phyloP scores from a whole-genome alignment of 2,888 invertebrate species.

The Hirtodrosophila duncani region DNA sequence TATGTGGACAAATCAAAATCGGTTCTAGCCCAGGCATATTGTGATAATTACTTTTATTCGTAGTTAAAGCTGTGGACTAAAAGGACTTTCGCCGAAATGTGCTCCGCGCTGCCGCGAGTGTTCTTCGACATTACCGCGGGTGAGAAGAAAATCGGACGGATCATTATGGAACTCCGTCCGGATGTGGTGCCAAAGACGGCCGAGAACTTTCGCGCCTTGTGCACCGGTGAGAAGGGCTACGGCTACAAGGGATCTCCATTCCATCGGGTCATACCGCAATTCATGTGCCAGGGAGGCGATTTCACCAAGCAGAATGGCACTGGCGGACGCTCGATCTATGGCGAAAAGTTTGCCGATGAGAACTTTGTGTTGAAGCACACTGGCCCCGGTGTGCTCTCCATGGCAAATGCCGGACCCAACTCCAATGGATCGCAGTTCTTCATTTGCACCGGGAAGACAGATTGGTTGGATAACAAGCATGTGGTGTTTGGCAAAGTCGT shows the following conservation, averaged over 20 bases:
- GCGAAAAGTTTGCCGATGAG: constrained; percentile 95
- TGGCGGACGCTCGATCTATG: constrained; percentile 97
- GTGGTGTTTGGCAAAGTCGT: constrained; percentile 93
- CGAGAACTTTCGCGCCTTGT: constrained; percentile 97
- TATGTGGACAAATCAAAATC: too few species aligned
- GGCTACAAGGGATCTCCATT: constrained; percentile 95
- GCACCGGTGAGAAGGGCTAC: constrained; percentile 95
- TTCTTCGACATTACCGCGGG: constrained; percentile 44
- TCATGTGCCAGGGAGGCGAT: constrained; percentile 98
- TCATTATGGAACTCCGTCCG: constrained; percentile 83
- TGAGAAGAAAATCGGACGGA: constrained; percentile 30
- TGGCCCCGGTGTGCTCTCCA: constrained; percentile 93
- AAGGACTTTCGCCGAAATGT: too few species aligned
- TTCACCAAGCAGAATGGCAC: constrained; percentile 96
- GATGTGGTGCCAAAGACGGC: constrained; percentile 96
- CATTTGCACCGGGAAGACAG: constrained; percentile 92
- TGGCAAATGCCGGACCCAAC: constrained; percentile 97
- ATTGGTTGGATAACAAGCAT: constrained; percentile 82
- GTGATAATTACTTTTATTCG: too few species aligned
- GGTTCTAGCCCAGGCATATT: too few species aligned
- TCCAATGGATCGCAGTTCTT: constrained; percentile 99
- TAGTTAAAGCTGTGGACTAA: too few species aligned
- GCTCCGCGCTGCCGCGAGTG: constrained; percentile 45
- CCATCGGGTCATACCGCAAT: constrained; percentile 96
- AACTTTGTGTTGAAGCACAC: constrained; percentile 96